Evolutionary conservation across 2,888 invertebrate genomes (phyloP), one percentile per base, ranked within the genome.

Genomic region (Antheraea assamensis): DNA sequence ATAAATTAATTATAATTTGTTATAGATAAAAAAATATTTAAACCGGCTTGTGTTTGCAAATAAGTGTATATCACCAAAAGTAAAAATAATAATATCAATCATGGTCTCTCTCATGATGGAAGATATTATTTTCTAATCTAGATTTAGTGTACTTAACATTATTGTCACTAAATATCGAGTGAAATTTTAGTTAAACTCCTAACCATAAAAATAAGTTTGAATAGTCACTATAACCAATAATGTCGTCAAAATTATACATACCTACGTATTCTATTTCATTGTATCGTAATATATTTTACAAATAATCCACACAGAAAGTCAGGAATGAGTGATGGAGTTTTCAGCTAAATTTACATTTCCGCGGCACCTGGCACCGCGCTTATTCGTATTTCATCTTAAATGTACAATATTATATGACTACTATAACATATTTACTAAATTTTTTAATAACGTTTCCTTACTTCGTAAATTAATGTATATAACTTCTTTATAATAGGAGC

Each of bases 301-400:
- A 24, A 24, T 58, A 58, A 58, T 58, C 24, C 58, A 58, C 13
- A 58, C 24, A 58, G 24, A 58, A 58, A 58, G 58, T 58, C 58
- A 64, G 19, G 61, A 64, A 64, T 64, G 19, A 64, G 15, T 64
- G 61, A 27, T 64, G 61, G 30, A 64, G 61, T 64, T 64, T 64
- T 30, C 61, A 64, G 61, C 30, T 64, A 64, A 64, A 64, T 30
- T 64, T 21, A 64, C 61, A 64, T 64, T 64, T 27, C 61, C 30
- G 61, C 61, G 13, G 30, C 61, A 64, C 30, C 27, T 64, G 30
- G 61, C 30, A 17, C 27, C 30, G 61, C 30, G 17, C 61, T 64
- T 64, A 30, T 64, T 64, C 61, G 61, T 64, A 64, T 30, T 30
- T 64, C 30, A 64, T 64, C 61, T 64, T 30, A 17, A 64, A 64